Conservation (phyloP, 2,888 invertebrate genomes). For the Keiferia lycopersicella region DNA sequence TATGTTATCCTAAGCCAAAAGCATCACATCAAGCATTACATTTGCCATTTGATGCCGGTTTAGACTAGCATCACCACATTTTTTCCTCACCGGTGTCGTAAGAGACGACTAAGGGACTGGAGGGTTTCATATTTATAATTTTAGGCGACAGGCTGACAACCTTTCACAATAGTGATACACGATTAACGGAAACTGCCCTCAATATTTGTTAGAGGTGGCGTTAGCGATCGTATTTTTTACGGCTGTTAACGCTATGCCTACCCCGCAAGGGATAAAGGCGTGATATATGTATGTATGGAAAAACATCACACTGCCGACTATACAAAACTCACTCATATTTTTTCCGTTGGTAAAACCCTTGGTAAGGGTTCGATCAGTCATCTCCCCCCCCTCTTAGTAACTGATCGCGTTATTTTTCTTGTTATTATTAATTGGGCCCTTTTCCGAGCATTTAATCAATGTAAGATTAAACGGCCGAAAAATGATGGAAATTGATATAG, state of each 20-base stretch:
- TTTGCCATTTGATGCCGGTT: no score
- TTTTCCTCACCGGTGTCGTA: background rate
- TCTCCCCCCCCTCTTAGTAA: conserved; percentile 34
- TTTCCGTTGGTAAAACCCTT: background rate
- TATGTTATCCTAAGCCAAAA: no score
- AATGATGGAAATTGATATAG: background rate
- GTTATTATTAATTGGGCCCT: conserved; percentile 40
- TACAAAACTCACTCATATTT: no score
- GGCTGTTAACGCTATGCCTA: no score
- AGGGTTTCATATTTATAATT: background rate
- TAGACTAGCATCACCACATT: no score
- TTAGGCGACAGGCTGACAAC: background rate
- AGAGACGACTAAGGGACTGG: background rate
- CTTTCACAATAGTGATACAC: conserved; percentile 22
- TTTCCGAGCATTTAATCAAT: conserved; percentile 37
- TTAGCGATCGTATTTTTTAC: no score
- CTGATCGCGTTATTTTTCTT: conserved; percentile 44
- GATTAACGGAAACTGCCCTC: no score
- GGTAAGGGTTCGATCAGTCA: conserved; percentile 36
- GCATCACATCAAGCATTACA: no score
- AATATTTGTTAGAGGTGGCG: no score
- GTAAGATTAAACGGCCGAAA: conserved; percentile 17
- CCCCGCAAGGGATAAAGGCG: no score
- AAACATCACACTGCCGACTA: no score
- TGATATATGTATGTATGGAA: no score